phyloP scores from a whole-genome alignment of 2,888 invertebrate species.

The Aphrophora alni region DNA sequence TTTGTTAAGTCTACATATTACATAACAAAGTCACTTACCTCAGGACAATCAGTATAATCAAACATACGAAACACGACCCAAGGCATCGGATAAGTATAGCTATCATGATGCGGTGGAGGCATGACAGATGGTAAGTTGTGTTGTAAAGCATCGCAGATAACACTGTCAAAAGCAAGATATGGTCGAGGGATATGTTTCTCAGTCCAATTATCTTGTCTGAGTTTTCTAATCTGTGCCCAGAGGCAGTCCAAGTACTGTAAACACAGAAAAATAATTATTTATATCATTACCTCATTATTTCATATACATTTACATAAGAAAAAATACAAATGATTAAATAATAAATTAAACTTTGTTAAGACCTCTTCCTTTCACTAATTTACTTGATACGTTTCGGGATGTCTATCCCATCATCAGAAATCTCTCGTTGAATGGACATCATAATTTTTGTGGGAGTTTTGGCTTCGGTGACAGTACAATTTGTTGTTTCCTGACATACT shows the following conservation, averaged over 20 bases:
- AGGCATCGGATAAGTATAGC: conserved; percentile 92
- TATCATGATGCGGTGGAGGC: conserved; percentile 92
- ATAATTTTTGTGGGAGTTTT: no score
- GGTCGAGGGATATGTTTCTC: conserved; percentile 96
- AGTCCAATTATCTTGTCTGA: conserved; percentile 94
- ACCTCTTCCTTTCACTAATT: no score
- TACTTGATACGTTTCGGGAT: no score
- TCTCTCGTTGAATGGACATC: no score
- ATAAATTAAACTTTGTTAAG: neutral
- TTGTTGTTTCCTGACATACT: no score
- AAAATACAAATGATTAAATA: neutral
- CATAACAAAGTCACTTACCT: no score
- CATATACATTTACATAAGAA: neutral
- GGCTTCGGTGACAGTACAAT: no score
- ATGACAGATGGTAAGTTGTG: conserved; percentile 91
- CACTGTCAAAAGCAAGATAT: conserved; percentile 94
- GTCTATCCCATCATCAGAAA: no score
- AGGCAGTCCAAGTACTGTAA: conserved; percentile 88
- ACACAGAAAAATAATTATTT: conserved; percentile 26
- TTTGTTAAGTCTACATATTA: no score
- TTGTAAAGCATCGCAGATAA: conserved; percentile 93
- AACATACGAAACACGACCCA: conserved; percentile 96
- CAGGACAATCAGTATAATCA: conserved; percentile 98
- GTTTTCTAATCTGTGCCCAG: conserved; percentile 92
- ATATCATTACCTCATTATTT: no score